These are phyloP conservation scores for Vulpes vulpes DNA, from an alignment of 2,113 vertebrate species.

Conservation along the genomic window DNA sequence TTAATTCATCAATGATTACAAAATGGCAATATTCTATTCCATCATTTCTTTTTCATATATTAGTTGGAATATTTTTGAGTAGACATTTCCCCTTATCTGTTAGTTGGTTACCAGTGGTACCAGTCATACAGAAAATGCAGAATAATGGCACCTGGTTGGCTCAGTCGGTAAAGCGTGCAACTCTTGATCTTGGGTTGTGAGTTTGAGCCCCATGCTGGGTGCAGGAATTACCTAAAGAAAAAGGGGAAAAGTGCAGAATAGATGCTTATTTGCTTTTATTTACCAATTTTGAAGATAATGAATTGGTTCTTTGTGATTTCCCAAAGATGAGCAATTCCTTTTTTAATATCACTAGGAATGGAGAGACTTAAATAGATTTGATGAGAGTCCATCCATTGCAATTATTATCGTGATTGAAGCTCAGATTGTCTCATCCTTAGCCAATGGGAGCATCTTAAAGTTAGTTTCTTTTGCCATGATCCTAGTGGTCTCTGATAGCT, in stretches of 20 bases:
- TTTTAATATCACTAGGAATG: conserved; percentile 18
- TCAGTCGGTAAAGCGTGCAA: neutral
- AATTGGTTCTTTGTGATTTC: neutral
- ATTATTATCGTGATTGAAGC: neutral
- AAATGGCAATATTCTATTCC: neutral
- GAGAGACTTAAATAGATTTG: neutral
- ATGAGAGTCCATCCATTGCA: neutral
- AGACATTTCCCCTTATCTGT: neutral
- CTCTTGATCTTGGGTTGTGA: no score
- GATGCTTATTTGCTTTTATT: neutral
- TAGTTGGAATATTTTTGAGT: neutral
- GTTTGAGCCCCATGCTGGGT: no score
- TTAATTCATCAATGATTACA: neutral
- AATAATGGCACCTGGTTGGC: neutral
- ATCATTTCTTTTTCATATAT: neutral
- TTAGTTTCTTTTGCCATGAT: neutral
- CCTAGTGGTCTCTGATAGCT: neutral
- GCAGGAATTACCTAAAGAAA: no score
- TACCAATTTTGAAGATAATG: conserved; percentile 24
- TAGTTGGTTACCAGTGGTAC: neutral
- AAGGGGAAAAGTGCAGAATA: neutral
- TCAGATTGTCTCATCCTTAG: neutral
- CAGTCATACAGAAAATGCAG: neutral
- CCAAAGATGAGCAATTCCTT: neutral
- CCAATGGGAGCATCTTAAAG: neutral